Evolutionary conservation across 2,797 vertebrate species (phyloP), one percentile per base, ranked within the genome.

Genomic region (Lateolabrax maculatus): DNA sequence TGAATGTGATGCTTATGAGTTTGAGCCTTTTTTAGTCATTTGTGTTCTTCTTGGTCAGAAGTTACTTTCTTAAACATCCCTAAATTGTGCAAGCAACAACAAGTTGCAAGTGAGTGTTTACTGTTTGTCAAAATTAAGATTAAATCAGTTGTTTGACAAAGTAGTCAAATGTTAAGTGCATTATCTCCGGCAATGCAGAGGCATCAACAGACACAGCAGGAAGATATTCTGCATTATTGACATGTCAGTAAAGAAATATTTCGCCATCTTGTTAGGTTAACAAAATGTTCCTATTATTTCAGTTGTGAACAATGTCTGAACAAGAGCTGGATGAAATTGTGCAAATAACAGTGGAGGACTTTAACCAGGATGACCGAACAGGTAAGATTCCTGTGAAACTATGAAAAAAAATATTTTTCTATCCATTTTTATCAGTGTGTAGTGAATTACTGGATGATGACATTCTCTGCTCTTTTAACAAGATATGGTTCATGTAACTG

Each of bases 281-380:
- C 43, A 11, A 62, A 64, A 39, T 51, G 43, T 76, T 64, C 13
- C 63, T 85, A 36, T 62, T 18, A 58, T 83, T 82, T 58, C 87
- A 94, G 94, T 69, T 84, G 93, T 96, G 95, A 96, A 97, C 96
- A 95, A 99, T 99, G 98, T 97, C 98, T 61, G 97, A 97, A 85
- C 97, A 98, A 87, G 98, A 97, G 56, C 87, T 99, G 95, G 96
- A 97, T 73, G 97, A 99, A 65, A 99, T 99, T 83, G 98, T 99
- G 64, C 98, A 99, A 93, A 99, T 99, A 56, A 97, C 98, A 13
- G 98, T 99, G 53, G 98, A 97, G 75, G 98, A 99, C 84, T 93
- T 99, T 90, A 95, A 95, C 79, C 95, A 96, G 3, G 93, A 92
- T 29, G 96, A 96, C 44, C 96, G 96, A 57, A 90, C 97, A 94